phyloP scores from a whole-genome alignment of 2,113 vertebrate species.

The Rhinopomastus cyanomelas region DNA sequence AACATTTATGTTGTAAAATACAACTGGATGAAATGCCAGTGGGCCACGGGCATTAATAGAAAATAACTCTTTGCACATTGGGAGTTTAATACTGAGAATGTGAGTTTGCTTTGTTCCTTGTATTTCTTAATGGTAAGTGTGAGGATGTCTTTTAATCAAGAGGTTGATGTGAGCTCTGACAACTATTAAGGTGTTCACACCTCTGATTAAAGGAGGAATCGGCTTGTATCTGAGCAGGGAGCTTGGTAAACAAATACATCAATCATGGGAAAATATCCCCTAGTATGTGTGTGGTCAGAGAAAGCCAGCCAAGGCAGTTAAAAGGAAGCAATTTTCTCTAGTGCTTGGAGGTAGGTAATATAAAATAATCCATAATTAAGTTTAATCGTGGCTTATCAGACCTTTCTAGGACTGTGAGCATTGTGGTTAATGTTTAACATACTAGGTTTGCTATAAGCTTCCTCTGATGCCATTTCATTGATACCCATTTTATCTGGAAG shows the following conservation, averaged over 20 bases:
- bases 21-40: not conserved
- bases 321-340: slow-evolving; percentile 70
- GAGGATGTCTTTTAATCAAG: slow-evolving; percentile 59
- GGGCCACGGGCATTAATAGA: not conserved
- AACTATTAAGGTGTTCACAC: slow-evolving; percentile 59
- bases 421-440: slow-evolving; percentile 47
- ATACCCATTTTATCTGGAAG: not conserved
- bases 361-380: slow-evolving; percentile 70
- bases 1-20: not conserved
- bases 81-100: not conserved
- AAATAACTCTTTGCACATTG: not conserved
- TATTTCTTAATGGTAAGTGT: not conserved
- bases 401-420: slow-evolving; percentile 34
- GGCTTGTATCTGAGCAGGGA: slow-evolving; percentile 36
- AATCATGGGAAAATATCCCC: slow-evolving; percentile 51
- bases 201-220: slow-evolving; percentile 65
- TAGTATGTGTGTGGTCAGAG: slow-evolving; percentile 35
- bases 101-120: not conserved
- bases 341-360: slow-evolving; percentile 64
- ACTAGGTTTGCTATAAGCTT: not conserved
- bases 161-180: slow-evolving; percentile 50
- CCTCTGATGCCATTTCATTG: slow-evolving; percentile 6
- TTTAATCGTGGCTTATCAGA: slow-evolving; percentile 61
- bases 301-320: slow-evolving; percentile 57
- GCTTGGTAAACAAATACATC: slow-evolving; percentile 59